Evolutionary conservation across 2,888 invertebrate genomes (phyloP).

Genomic region (Aspidiotus destructor): DNA sequence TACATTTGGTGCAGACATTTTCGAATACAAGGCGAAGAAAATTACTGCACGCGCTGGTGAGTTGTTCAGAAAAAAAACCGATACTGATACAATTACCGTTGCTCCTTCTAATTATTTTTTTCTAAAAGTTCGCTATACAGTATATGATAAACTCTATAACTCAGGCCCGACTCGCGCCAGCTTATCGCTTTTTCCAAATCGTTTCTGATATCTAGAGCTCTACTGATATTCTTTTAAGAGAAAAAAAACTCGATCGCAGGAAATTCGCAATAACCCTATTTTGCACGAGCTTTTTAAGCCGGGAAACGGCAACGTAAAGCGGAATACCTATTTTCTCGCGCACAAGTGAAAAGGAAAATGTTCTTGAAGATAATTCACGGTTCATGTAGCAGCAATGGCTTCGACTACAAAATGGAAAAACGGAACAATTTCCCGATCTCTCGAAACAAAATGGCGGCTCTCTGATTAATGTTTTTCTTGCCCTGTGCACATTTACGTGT

Average conservation of each 20-base stretch:
- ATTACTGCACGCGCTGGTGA: no score
- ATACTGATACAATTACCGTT: no score
- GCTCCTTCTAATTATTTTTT: no score
- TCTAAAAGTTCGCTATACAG: no score
- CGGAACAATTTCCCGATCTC: background rate
- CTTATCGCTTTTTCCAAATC: background rate
- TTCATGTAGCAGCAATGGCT: conserved; percentile 31
- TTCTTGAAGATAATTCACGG: conserved; percentile 27
- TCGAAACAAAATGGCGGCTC: conserved; percentile 26
- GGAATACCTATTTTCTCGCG: conserved; percentile 27
- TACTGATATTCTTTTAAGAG: background rate
- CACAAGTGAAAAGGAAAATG: conserved; percentile 27
- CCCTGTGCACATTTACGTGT: conserved; percentile 20
- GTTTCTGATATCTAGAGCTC: no score
- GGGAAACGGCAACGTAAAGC: conserved; percentile 10
- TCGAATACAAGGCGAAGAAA: no score
- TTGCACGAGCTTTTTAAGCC: background rate
- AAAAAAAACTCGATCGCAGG: no score
- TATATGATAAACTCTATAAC: no score
- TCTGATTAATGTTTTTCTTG: conserved; percentile 30
- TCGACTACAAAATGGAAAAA: conserved; percentile 17
- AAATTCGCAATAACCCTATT: conserved; percentile 2
- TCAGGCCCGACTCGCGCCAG: background rate
- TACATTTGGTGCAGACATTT: no score
- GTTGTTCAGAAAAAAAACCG: no score